These are phyloP conservation scores for Morelia viridis DNA, from an alignment of 2,797 vertebrate species.

Conservation along the genomic window DNA sequence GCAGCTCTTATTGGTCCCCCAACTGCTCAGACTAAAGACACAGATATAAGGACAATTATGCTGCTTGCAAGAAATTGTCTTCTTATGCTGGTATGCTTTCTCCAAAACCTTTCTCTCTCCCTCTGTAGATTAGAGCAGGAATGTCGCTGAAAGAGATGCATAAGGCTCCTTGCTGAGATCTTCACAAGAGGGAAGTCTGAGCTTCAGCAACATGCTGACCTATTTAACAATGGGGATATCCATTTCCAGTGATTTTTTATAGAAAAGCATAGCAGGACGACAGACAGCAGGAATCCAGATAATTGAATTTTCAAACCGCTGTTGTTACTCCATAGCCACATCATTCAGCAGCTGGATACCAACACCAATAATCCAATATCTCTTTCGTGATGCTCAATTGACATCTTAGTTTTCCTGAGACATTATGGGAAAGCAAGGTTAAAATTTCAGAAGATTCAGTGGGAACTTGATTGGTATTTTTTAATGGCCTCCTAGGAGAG, in stretches of 20 bases:
- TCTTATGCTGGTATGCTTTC: conserved; percentile 3
- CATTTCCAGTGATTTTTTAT: conserved; percentile 51
- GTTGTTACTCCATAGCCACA: conserved; percentile 53
- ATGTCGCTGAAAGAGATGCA: neutral
- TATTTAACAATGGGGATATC: conserved; percentile 51
- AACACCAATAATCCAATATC: conserved; percentile 46
- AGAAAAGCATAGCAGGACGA: conserved; percentile 59
- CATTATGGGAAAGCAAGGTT: conserved; percentile 32
- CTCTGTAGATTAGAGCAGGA: neutral
- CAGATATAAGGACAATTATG: neutral
- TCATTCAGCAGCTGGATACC: conserved; percentile 43
- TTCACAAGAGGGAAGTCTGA: conserved; percentile 11
- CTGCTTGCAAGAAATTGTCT: neutral
- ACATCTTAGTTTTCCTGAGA: conserved; percentile 48
- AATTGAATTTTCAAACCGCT: conserved; percentile 58
- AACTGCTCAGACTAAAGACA: neutral
- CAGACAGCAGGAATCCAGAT: conserved; percentile 59
- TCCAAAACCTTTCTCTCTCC: conserved; percentile 11
- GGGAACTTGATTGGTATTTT: conserved; percentile 47
- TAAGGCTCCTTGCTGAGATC: conserved; percentile 1
- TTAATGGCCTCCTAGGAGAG: conserved; percentile 42
- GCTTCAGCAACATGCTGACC: conserved; percentile 11
- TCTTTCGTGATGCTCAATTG: conserved; percentile 54
- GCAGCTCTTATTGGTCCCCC: neutral
- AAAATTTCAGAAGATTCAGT: conserved; percentile 47